Base-by-base conservation (phyloP, 1,140 invertebrate genomes). In the Anastatus disparis region DNA sequence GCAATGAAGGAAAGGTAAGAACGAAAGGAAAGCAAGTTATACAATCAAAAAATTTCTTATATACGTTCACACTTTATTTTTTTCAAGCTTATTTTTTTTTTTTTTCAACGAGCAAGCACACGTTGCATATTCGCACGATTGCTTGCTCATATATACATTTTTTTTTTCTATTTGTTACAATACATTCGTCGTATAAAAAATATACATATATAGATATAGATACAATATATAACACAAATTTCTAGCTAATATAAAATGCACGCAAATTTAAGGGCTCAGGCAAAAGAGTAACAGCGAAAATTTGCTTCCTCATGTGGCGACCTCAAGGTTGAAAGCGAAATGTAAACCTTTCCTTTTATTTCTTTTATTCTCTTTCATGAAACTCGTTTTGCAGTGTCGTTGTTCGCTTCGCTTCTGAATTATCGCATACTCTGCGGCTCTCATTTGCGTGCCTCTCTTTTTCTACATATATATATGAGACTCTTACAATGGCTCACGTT, bases 11-110 rank as follows among this genome's bases (percentile, higher is more conserved):
- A 53, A 53, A n/a, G n/a, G n/a, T n/a, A n/a, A 29, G 24, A 61
- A 46, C 2, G 58, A 61, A 61, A 46, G 58, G 58, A 61, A 58
- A 61, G 40, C 8, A 44, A 46, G 38, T 61, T 61, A 61, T 29
- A 61, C 58, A 61, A 61, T 61, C 42, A 29, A n/a, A n/a, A n/a
- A 7, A 29, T 46, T 46, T 61, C 27, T 15, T 35, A 20, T 55
- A 55, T 35, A 35, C n/a, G 24, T 31, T 40, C 29, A 42, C 35
- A 61, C 42, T 61, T 61, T 61, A 61, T 61, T 46, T n/a, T n/a
- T n/a, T 12, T 59, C 20, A 24, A 40, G 22, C 38, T 26, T n/a
- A n/a, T n/a, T n/a, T n/a, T 50, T 4, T 35, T 3, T 44, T 61
- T 46, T 61, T 61, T 44, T 61, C 35, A 24, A 44, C 26, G 20